Percentiles rank a stretch among this genome's conserved stretches.
Conservation (phyloP, 1,140 invertebrate species). For the Ceratina japonica region DNA sequence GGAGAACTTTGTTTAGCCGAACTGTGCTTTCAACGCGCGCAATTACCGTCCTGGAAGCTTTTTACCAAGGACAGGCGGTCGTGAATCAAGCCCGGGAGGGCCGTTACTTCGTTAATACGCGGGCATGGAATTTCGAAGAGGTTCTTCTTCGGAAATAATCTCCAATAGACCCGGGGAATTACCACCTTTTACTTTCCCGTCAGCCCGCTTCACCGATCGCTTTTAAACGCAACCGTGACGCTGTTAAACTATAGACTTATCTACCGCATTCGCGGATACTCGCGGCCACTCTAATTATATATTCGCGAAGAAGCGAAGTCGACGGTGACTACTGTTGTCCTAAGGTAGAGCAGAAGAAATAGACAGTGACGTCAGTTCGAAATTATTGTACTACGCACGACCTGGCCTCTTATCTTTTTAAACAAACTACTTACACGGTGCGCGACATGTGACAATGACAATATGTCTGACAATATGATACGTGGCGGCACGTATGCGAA, state of each 20-base stretch:
- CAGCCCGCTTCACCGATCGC: background rate
- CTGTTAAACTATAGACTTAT: slow-evolving; percentile 8
- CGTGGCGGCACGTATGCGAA: background rate
- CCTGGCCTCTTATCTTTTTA: slow-evolving; percentile 54
- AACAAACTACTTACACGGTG: slow-evolving; percentile 39
- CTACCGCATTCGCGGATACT: background rate
- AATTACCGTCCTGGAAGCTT: too few relatives aligned
- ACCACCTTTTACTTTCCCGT: background rate
- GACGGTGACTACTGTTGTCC: slow-evolving; percentile 11
- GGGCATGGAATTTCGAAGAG: background rate
- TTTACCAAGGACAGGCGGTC: too few relatives aligned
- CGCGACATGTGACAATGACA: slow-evolving; percentile 49
- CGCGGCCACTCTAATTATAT: slow-evolving; percentile 14
- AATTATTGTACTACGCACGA: slow-evolving; percentile 55
- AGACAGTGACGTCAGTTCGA: slow-evolving; percentile 57
- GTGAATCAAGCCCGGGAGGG: too few relatives aligned
- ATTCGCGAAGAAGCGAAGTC: background rate
- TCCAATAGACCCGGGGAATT: background rate
- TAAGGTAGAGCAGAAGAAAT: slow-evolving; percentile 32
- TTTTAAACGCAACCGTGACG: background rate
- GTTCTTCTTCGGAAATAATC: too few relatives aligned
- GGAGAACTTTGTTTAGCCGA: too few relatives aligned
- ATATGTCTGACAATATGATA: slow-evolving; percentile 9
- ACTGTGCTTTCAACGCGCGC: too few relatives aligned
- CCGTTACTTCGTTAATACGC: too few relatives aligned